Evolutionary conservation across 2,113 vertebrate species (phyloP).

Genomic region (Meleagris gallopavo): DNA sequence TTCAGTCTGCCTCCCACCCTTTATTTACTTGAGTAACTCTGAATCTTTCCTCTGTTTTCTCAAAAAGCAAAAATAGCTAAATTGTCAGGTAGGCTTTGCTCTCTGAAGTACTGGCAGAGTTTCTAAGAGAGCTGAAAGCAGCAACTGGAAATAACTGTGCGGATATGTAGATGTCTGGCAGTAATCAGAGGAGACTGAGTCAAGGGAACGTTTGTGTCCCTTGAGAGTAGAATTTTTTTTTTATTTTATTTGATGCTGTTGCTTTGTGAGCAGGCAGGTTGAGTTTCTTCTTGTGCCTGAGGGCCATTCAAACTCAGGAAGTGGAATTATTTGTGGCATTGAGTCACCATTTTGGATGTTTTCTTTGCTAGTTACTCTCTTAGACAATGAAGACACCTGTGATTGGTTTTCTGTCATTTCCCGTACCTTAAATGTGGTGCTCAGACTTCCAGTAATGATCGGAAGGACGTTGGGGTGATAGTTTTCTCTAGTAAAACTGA

Average conservation of each 20-base stretch:
- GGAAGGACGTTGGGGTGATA: not conserved
- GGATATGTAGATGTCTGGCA: not conserved
- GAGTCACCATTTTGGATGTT: conserved; percentile 51
- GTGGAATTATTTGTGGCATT: conserved; percentile 62
- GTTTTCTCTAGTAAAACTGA: not conserved
- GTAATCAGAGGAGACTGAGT: not conserved
- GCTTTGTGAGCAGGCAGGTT: not conserved
- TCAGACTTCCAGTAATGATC: not conserved
- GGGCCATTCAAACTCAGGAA: conserved; percentile 47
- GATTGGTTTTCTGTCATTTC: not conserved
- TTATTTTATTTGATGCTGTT: not conserved
- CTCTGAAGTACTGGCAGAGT: not conserved
- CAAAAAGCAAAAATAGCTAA: not conserved
- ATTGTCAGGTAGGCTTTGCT: fast-evolving
- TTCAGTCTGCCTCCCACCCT: not conserved
- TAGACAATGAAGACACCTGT: conserved; percentile 6
- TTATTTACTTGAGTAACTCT: not conserved
- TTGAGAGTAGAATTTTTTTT: not conserved
- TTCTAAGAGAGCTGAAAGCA: not conserved
- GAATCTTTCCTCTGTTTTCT: not conserved
- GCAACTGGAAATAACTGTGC: not conserved
- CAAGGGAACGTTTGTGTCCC: not conserved
- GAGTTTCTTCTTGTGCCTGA: conserved; percentile 35
- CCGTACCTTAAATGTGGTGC: not conserved
- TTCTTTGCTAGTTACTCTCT: conserved; percentile 43